Evolutionary conservation across 2,113 vertebrate species (phyloP).

Genomic region (Otus sunia): DNA sequence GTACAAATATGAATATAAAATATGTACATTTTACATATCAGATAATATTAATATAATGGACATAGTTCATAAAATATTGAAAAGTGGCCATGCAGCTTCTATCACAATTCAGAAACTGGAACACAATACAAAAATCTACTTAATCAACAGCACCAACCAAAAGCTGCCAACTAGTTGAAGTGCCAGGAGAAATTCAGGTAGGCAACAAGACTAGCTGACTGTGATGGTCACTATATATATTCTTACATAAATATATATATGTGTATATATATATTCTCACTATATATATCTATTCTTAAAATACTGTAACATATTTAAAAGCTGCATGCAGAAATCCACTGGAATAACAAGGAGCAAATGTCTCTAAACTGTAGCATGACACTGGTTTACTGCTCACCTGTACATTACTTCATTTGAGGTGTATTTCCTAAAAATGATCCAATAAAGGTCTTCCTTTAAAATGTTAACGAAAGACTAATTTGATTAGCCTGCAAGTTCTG

Average conservation of each 20-base stretch:
- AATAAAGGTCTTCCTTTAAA: background rate
- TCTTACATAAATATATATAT: background rate
- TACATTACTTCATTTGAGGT: background rate
- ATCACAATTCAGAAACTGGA: background rate
- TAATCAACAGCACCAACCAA: background rate
- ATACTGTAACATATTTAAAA: background rate
- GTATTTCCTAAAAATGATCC: background rate
- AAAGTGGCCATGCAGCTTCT: background rate
- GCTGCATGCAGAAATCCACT: background rate
- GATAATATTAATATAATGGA: background rate
- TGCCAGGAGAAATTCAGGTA: background rate
- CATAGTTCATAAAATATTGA: background rate
- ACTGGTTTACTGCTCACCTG: background rate
- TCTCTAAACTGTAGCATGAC: background rate
- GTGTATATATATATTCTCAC: background rate
- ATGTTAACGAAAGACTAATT: background rate
- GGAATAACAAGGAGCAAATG: background rate
- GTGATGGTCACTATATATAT: background rate
- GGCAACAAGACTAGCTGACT: background rate
- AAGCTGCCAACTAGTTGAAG: background rate
- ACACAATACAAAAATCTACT: background rate
- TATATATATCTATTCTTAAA: background rate
- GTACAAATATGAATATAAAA: background rate
- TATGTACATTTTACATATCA: background rate
- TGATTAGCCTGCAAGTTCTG: background rate